Evolutionary conservation across 1,140 invertebrate genomes (phyloP).

Genomic region (Pogonognathellus flavescens): DNA sequence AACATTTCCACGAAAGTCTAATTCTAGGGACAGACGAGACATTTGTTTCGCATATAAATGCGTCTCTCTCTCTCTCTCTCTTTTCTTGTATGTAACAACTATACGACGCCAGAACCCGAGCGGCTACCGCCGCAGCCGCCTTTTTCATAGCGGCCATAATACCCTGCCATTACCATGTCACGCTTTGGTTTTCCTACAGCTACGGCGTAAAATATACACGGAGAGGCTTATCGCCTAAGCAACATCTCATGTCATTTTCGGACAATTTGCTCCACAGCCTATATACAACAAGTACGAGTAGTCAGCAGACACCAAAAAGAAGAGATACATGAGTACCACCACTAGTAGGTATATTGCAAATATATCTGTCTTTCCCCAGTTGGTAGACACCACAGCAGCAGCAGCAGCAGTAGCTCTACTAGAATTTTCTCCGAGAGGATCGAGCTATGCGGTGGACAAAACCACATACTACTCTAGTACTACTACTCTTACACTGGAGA

Average conservation of each 20-base stretch:
- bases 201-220: constrained; percentile 3
- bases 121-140: too few relatives aligned
- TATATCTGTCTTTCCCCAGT: too few relatives aligned
- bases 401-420: too few relatives aligned
- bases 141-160: neutral
- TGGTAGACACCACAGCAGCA: too few relatives aligned
- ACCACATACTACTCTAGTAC: too few relatives aligned
- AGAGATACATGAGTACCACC: neutral
- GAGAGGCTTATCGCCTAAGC: constrained; percentile 30
- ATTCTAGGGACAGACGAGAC: constrained; percentile 35
- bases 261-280: constrained; percentile 17
- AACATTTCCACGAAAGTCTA: constrained; percentile 27
- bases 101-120: too few relatives aligned
- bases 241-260: constrained; percentile 52
- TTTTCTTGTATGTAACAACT: neutral
- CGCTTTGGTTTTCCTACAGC: neutral
- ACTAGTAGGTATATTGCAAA: too few relatives aligned
- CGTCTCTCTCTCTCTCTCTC: constrained; percentile 15
- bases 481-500: too few relatives aligned
- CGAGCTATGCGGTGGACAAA: too few relatives aligned
- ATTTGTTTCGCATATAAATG: constrained; percentile 37
- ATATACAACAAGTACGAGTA: neutral
- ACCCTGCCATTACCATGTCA: neutral
- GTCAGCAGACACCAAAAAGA: neutral
- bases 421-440: too few relatives aligned